Conservation (phyloP, 2,888 invertebrate genomes). For the Ichneumoninae sp. region DNA sequence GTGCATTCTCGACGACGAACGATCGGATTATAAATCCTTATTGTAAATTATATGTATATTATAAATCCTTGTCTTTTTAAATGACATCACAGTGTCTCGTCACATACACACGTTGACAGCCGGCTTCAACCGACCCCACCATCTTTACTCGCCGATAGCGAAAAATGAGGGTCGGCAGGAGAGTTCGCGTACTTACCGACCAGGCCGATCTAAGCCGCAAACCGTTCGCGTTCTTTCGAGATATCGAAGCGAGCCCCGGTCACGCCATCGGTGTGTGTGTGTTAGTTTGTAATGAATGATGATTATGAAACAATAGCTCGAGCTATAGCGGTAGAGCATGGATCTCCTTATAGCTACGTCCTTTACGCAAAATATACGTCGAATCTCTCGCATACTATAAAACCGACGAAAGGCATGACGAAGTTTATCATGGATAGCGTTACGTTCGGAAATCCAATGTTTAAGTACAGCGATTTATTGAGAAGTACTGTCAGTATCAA, state of each 20-base stretch:
- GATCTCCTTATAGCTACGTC: conserved; percentile 84
- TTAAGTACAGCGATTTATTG: conserved; percentile 86
- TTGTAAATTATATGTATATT: neutral
- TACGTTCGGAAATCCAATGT: conserved; percentile 86
- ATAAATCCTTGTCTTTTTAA: neutral
- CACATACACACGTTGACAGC: conserved; percentile 13
- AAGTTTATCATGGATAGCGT: conserved; percentile 86
- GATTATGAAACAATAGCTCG: conserved; percentile 66
- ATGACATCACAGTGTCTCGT: neutral
- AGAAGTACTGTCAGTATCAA: conserved; percentile 86
- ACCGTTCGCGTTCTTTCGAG: conserved; percentile 9
- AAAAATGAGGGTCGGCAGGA: no score
- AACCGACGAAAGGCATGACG: conserved; percentile 85
- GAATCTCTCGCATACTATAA: conserved; percentile 84
- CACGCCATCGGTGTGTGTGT: neutral
- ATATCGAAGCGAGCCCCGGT: conserved; percentile 39
- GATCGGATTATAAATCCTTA: neutral
- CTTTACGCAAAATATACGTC: conserved; percentile 85
- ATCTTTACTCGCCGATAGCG: neutral
- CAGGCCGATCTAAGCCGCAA: neutral
- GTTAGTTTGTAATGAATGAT: conserved; percentile 17
- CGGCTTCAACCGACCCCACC: conserved; percentile 28
- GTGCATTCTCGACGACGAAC: conserved; percentile 39
- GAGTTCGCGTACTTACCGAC: no score
- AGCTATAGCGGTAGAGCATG: conserved; percentile 81